Percentiles rank a stretch among this genome's conserved stretches.
phyloP scores from a whole-genome alignment of 37 sponge, comb jelly and placozoan genomes.

The Ianthella basta region DNA sequence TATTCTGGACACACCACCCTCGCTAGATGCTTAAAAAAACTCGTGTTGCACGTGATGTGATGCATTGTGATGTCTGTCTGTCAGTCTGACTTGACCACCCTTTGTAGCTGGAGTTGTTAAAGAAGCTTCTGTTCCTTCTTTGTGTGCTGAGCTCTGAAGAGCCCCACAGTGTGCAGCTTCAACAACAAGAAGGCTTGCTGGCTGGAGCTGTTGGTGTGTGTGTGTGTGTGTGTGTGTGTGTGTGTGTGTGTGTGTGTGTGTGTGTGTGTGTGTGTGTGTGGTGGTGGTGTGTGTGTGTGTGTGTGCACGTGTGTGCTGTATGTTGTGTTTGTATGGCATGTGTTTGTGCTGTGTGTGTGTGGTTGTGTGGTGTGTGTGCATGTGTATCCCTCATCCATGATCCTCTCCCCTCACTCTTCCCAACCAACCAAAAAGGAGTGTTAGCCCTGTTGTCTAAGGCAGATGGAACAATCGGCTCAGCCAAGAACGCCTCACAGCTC shows the following conservation, averaged over 20 bases:
- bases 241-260: constrained; percentile 24
- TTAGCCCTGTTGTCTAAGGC: constrained; percentile 12
- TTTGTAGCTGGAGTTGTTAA: no score
- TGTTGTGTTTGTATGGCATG: no score
- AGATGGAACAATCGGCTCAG: constrained; percentile 47
- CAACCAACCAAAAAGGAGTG: constrained; percentile 11
- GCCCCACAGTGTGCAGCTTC: no score
- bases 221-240: constrained; percentile 21
- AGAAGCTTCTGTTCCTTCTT: no score
- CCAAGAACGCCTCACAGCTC: constrained; percentile 11
- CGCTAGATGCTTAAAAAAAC: no score
- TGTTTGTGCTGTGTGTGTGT: not conserved
- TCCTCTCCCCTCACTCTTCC: not conserved
- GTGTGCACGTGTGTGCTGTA: no score
- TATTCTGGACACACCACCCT: no score
- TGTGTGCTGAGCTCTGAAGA: no score
- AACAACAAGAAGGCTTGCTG: not conserved
- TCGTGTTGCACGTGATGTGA: no score
- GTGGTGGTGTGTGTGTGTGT: constrained; percentile 7
- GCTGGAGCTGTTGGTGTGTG: constrained; percentile 5
- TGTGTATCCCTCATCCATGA: constrained; percentile 5
- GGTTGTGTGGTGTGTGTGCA: constrained; percentile 31
- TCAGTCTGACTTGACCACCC: not conserved
- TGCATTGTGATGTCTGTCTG: constrained; percentile 28
- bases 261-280: constrained; percentile 22